A percentile compares a stretch with the other conserved stretches of the same genome.
Conservation (phyloP, 2,797 vertebrate genomes). For the Gymnothorax reevesii region DNA sequence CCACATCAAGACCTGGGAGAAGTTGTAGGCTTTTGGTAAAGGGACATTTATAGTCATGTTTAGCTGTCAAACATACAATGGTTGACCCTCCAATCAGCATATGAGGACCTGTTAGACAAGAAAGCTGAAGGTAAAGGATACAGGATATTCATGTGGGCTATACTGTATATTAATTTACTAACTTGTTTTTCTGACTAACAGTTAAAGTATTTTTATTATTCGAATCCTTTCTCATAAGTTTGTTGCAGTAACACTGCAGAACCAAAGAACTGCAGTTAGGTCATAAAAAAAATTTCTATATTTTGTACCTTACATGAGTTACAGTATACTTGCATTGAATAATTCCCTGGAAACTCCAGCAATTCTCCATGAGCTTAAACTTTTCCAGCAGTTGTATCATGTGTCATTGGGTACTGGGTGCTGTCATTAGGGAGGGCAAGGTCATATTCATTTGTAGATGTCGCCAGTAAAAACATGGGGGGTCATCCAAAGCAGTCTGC, state of each 20-base stretch:
- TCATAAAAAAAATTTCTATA: too few species aligned
- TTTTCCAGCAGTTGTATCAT: conserved; percentile 13
- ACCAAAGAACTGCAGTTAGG: background rate
- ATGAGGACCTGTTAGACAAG: background rate
- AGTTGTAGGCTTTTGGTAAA: background rate
- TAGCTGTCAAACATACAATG: conserved; percentile 5
- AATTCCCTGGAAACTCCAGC: background rate
- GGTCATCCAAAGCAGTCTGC: conserved; percentile 19
- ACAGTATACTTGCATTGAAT: background rate
- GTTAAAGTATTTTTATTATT: background rate
- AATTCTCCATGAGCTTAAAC: background rate
- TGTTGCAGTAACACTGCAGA: background rate
- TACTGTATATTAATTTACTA: background rate
- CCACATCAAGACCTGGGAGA: background rate
- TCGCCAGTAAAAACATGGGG: conserved; percentile 25
- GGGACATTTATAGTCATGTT: background rate
- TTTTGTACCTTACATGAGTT: background rate
- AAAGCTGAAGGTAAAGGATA: background rate
- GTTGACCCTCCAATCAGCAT: background rate
- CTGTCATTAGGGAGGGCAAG: background rate
- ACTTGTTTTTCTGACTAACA: background rate
- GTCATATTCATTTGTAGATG: background rate
- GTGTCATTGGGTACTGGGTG: conserved; percentile 7
- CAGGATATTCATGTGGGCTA: background rate
- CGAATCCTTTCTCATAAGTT: background rate